These are phyloP conservation scores for Eptatretus atami DNA, from an alignment of 2,797 vertebrate genomes.

Conservation along the genomic window DNA sequence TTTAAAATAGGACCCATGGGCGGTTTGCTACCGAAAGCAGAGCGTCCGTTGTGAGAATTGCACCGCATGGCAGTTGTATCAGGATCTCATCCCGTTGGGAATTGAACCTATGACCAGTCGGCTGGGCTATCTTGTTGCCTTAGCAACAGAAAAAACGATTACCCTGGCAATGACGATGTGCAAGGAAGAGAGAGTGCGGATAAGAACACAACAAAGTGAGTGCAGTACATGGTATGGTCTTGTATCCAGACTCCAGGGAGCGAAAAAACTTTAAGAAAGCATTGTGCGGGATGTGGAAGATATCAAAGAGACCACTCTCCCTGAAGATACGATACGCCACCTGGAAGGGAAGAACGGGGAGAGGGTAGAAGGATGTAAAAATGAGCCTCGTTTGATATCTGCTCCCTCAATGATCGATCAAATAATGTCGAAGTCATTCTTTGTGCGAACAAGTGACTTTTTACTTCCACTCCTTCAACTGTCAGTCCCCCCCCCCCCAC, in stretches of 20 bases:
- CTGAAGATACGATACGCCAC: slow-evolving; percentile 82
- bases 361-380: no score
- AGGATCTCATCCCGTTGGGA: no score
- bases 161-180: no score
- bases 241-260: slow-evolving; percentile 75
- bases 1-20: no score
- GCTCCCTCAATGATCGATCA: no score
- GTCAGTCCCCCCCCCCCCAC: not conserved
- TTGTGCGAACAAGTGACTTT: no score
- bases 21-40: no score
- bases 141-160: not conserved
- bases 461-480: not conserved
- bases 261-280: slow-evolving; percentile 99
- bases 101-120: no score
- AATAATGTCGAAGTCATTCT: no score
- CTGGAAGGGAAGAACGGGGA: slow-evolving; percentile 14
- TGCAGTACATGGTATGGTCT: slow-evolving; percentile 94
- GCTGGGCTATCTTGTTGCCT: not conserved
- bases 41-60: no score
- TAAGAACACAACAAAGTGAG: not conserved
- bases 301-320: slow-evolving; percentile 73
- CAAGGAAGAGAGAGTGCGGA: not conserved
- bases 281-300: slow-evolving; percentile 68
- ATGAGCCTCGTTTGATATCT: no score
- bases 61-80: no score